Percentiles rank a stretch among this genome's conserved stretches.
Evolutionary conservation across 2,888 invertebrate species (phyloP).

Genomic region (Balanococcus diminutus): DNA sequence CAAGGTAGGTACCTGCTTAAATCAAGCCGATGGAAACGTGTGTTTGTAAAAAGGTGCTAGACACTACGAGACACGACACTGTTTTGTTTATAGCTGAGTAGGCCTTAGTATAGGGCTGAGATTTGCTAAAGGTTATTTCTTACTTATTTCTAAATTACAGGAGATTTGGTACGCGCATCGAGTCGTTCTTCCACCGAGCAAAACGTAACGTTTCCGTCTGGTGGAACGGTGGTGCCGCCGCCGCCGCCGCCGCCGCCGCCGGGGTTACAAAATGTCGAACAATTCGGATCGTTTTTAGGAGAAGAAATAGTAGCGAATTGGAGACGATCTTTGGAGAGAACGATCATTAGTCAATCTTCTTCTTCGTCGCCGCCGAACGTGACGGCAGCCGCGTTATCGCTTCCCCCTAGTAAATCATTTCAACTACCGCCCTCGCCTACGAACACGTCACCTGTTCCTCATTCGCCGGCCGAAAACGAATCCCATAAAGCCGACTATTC

Average conservation of each 20-base stretch:
- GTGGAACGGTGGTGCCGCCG: slow-evolving; percentile 61
- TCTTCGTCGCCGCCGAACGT: slow-evolving; percentile 56
- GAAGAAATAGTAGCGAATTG: slow-evolving; percentile 83
- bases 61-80: background rate
- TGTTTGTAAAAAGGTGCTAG: background rate
- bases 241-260: slow-evolving; percentile 64
- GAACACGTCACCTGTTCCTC: slow-evolving; percentile 63
- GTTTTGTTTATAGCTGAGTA: background rate
- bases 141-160: slow-evolving; percentile 49
- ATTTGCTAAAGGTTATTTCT: slow-evolving; percentile 3
- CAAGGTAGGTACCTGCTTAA: slow-evolving; percentile 21
- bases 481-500: slow-evolving; percentile 49
- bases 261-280: slow-evolving; percentile 71
- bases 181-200: slow-evolving; percentile 47
- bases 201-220: slow-evolving; percentile 54
- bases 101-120: too few relatives aligned
- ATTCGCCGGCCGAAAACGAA: slow-evolving; percentile 58
- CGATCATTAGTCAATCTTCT: slow-evolving; percentile 60
- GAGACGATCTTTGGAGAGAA: slow-evolving; percentile 72
- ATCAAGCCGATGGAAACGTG: background rate
- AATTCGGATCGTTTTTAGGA: slow-evolving; percentile 77
- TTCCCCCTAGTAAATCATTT: slow-evolving; percentile 53
- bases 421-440: slow-evolving; percentile 61
- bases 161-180: slow-evolving; percentile 53
- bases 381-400: slow-evolving; percentile 54